Evolutionary conservation across 2,113 vertebrate genomes (phyloP).

Genomic region (Spea bombifrons): DNA sequence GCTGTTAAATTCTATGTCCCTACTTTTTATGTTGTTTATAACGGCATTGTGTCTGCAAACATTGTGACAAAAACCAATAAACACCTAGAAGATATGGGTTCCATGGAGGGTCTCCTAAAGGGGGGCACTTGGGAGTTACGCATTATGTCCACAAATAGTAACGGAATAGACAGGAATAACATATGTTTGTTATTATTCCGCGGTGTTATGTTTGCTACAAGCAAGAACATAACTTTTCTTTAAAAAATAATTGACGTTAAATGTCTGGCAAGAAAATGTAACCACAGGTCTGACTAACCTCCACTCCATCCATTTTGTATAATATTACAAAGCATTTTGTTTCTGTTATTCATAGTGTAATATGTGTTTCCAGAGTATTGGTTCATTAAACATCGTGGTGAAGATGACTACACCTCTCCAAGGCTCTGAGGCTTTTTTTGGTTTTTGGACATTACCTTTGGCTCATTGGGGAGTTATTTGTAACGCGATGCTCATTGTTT

Average conservation of each 20-base stretch:
- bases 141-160: too few relatives aligned
- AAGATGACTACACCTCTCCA: constrained; percentile 7
- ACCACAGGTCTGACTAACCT: constrained; percentile 26
- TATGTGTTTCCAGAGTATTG: constrained; percentile 18
- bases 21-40: too few relatives aligned
- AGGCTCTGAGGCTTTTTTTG: neutral
- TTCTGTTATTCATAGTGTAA: constrained; percentile 23
- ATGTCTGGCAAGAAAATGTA: neutral
- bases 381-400: neutral
- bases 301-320: constrained; percentile 30
- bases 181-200: neutral
- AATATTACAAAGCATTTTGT: constrained; percentile 20
- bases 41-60: too few relatives aligned
- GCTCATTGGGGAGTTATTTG: neutral
- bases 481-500: too few relatives aligned
- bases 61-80: too few relatives aligned
- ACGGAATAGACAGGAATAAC: neutral
- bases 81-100: too few relatives aligned
- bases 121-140: too few relatives aligned
- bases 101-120: too few relatives aligned
- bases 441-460: neutral
- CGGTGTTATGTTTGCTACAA: neutral
- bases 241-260: constrained; percentile 29
- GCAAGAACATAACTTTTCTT: constrained; percentile 17
- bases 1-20: too few relatives aligned